phyloP scores from a whole-genome alignment of 2,113 vertebrate species.

The Macquaria australasica region DNA sequence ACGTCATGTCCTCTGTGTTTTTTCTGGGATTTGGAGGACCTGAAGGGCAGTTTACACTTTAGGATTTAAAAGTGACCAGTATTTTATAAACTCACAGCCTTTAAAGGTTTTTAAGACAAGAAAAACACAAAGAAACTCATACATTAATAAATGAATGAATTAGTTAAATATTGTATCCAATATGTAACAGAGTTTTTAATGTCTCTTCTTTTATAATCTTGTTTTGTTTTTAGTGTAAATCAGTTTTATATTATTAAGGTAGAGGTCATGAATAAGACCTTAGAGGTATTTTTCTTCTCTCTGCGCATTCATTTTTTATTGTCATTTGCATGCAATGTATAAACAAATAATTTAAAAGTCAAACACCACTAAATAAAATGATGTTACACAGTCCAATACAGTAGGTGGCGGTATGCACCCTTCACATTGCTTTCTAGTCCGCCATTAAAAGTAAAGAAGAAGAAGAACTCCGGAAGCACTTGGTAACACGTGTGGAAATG shows the following conservation, averaged over 20 bases:
- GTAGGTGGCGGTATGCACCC: constrained; percentile 20
- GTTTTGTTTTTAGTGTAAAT: background rate
- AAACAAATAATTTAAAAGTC: background rate
- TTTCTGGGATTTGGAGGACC: background rate
- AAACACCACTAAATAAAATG: background rate
- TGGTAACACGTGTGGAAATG: constrained; percentile 1
- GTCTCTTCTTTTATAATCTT: too few species aligned
- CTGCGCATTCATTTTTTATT: too few species aligned
- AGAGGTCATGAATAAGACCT: background rate
- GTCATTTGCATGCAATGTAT: background rate
- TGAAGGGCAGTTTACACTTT: background rate
- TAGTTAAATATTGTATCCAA: too few species aligned
- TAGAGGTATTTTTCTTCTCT: background rate
- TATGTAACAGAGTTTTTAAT: too few species aligned
- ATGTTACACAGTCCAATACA: background rate
- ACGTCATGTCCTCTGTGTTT: background rate
- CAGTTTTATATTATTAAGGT: background rate
- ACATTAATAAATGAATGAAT: background rate
- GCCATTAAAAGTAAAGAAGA: background rate
- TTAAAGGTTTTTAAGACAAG: background rate
- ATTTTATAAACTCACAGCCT: background rate
- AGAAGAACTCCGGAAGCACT: constrained; percentile 70
- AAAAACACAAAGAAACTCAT: background rate
- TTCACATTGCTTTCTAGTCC: background rate
- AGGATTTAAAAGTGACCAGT: background rate